Conservation (phyloP, 1,140 invertebrate species). For the Micrasema minimum region DNA sequence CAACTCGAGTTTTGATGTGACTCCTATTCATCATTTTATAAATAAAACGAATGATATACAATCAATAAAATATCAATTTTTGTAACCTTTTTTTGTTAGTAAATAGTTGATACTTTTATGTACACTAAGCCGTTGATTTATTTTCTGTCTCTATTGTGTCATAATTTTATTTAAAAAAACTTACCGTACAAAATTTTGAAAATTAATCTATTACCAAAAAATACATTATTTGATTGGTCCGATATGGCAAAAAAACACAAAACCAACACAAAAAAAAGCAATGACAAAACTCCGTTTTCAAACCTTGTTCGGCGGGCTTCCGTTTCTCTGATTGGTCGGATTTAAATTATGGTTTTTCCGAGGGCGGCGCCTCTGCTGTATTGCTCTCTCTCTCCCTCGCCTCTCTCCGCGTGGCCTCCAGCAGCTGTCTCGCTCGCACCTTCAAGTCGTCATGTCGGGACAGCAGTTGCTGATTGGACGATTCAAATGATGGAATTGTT, state of each 20-base stretch:
- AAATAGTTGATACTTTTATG: too few species aligned
- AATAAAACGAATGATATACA: too few species aligned
- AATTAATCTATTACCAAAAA: too few species aligned
- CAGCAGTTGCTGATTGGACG: constrained; percentile 71
- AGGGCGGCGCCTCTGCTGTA: constrained; percentile 14
- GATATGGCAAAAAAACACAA: not conserved
- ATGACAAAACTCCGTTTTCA: constrained; percentile 34
- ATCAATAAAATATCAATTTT: too few species aligned
- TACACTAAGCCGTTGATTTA: too few species aligned
- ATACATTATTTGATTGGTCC: not conserved
- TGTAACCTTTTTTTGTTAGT: too few species aligned
- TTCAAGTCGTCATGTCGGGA: constrained; percentile 86
- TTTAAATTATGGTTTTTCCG: constrained; percentile 31
- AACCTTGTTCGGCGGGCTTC: constrained; percentile 47
- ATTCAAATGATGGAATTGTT: constrained; percentile 40
- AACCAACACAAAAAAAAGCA: constrained; percentile 18
- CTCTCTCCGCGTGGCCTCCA: constrained; percentile 87
- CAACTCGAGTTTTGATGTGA: too few species aligned
- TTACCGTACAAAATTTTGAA: not conserved
- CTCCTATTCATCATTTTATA: too few species aligned
- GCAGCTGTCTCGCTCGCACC: constrained; percentile 88
- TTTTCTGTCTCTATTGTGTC: too few species aligned
- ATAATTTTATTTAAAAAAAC: too few species aligned
- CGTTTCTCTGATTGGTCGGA: constrained; percentile 40
- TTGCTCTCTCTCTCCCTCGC: constrained; percentile 70